Evolutionary conservation across 1,140 invertebrate genomes (phyloP).

Genomic region (Leptonema lineaticorne): DNA sequence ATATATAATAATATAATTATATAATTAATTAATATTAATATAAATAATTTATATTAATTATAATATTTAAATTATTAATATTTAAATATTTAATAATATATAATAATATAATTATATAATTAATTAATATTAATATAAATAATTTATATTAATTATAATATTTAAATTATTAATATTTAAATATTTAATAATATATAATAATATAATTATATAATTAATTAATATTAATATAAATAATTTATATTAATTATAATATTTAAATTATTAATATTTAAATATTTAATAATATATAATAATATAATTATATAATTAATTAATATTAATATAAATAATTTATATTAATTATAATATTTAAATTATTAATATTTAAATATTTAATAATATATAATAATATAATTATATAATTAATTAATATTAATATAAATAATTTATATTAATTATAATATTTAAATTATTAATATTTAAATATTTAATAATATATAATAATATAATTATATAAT

Average conservation of each 20-base stretch:
- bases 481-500: too few species aligned
- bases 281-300: slow-evolving; percentile 39
- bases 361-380: slow-evolving; percentile 32
- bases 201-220: neutral
- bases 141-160: slow-evolving; percentile 10
- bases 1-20: slow-evolving; percentile 23
- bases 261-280: slow-evolving; percentile 44
- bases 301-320: slow-evolving; percentile 20
- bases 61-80: slow-evolving; percentile 43
- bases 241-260: slow-evolving; percentile 40
- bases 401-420: slow-evolving; percentile 52
- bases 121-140: slow-evolving; percentile 32
- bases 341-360: slow-evolving; percentile 8
- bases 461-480: too few species aligned
- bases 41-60: too few species aligned
- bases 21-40: slow-evolving; percentile 36
- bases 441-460: too few species aligned
- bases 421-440: too few species aligned
- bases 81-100: slow-evolving; percentile 42
- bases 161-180: neutral
- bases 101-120: slow-evolving; percentile 42
- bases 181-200: neutral
- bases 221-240: slow-evolving; percentile 43
- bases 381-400: slow-evolving; percentile 50
- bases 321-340: slow-evolving; percentile 40